Conservation (phyloP, 2,113 vertebrate species). For the Camelus bactrianus region DNA sequence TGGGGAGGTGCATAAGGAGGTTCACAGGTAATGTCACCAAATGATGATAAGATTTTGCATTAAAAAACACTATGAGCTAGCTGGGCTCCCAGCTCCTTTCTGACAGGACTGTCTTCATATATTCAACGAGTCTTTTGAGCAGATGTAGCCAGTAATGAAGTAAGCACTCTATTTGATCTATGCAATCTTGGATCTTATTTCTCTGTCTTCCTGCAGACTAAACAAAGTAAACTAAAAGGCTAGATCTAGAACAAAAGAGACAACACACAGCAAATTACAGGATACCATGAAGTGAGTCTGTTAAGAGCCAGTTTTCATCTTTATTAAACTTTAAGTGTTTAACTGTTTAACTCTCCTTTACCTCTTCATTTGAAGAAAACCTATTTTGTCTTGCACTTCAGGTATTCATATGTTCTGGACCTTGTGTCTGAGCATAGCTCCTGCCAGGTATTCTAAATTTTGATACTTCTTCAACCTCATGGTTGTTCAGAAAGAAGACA, state of each 20-base stretch:
- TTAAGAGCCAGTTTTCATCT: background rate
- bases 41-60: background rate
- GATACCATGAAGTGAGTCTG: background rate
- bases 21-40: background rate
- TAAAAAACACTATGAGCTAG: background rate
- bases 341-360: background rate
- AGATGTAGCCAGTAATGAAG: background rate
- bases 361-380: background rate
- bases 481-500: background rate
- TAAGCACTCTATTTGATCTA: background rate
- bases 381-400: background rate
- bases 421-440: background rate
- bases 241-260: background rate
- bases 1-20: background rate
- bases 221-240: background rate
- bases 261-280: background rate
- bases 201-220: background rate
- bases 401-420: background rate
- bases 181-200: slow-evolving; percentile 2
- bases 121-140: background rate
- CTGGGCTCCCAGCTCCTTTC: background rate
- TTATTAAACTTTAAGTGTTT: background rate
- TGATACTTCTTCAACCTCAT: background rate
- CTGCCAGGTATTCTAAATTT: background rate
- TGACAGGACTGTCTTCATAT: background rate